A percentile compares a stretch with the other conserved stretches of the same genome.
These are phyloP conservation scores for Caerostris darwini DNA, from an alignment of 1,140 invertebrate species.

Conservation along the genomic window DNA sequence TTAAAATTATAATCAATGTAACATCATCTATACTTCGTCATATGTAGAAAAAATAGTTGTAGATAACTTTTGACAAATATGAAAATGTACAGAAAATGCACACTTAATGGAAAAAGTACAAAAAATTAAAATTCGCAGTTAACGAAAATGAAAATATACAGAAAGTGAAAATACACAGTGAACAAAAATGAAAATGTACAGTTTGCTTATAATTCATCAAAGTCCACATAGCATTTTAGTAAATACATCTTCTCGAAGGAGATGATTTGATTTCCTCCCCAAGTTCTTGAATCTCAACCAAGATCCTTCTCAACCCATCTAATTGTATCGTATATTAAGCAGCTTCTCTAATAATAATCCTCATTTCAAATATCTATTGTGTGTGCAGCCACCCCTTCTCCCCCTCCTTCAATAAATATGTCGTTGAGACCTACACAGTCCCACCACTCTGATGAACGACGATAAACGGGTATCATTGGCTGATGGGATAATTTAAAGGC, in stretches of 20 bases:
- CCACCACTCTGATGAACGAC: background rate
- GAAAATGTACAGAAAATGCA: too few relatives aligned
- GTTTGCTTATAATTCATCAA: too few relatives aligned
- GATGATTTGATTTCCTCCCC: background rate
- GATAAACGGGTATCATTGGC: constrained; percentile 51
- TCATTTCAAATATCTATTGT: constrained; percentile 21
- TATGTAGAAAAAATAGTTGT: too few relatives aligned
- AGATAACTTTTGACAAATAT: too few relatives aligned
- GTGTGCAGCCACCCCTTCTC: background rate
- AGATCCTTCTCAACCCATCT: background rate
- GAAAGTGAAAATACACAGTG: too few relatives aligned
- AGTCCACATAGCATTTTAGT: background rate
- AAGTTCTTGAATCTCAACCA: background rate
- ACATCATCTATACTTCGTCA: too few relatives aligned
- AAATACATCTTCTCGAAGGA: background rate
- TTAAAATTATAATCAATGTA: too few relatives aligned
- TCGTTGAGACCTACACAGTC: constrained; percentile 2
- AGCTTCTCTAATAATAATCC: background rate
- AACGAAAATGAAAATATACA: too few relatives aligned
- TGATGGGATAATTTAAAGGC: constrained; percentile 59
- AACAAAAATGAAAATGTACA: too few relatives aligned
- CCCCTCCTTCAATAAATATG: background rate
- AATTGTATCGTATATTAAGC: constrained; percentile 29
- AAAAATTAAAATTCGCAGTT: too few relatives aligned
- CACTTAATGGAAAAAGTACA: too few relatives aligned